phyloP scores from a whole-genome alignment of 2,888 invertebrate species.

The Tupiocoris notatus region DNA sequence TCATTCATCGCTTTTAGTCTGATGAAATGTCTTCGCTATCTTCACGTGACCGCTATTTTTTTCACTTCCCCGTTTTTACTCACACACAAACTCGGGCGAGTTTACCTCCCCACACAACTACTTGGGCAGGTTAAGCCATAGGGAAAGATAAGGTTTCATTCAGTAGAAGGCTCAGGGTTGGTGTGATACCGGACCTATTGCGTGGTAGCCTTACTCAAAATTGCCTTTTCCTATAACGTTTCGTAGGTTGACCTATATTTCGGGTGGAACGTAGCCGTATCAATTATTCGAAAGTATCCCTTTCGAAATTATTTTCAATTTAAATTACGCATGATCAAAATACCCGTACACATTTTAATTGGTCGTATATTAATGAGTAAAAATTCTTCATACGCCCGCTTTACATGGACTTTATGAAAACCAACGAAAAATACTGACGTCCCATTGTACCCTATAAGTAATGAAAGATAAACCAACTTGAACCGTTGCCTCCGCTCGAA shows the following conservation, averaged over 20 bases:
- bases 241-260: neutral
- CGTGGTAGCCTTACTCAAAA: neutral
- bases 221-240: neutral
- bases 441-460: too few species aligned
- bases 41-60: conserved; percentile 27
- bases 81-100: neutral
- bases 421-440: too few species aligned
- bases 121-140: neutral
- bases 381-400: too few species aligned
- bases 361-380: too few species aligned
- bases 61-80: neutral
- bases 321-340: too few species aligned
- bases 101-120: neutral
- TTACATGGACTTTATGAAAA: too few species aligned
- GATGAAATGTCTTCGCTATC: conserved; percentile 33
- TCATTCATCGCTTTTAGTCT: conserved; percentile 29
- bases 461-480: too few species aligned
- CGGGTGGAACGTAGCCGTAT: too few species aligned
- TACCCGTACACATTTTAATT: too few species aligned
- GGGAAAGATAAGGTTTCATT: neutral
- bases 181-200: neutral
- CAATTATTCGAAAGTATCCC: too few species aligned
- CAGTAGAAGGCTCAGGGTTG: neutral
- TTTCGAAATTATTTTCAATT: too few species aligned
- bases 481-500: too few species aligned